Evolutionary conservation across 2,888 invertebrate genomes (phyloP), one percentile per base, ranked within the genome.

Genomic region (Amphiduros pacificus): DNA sequence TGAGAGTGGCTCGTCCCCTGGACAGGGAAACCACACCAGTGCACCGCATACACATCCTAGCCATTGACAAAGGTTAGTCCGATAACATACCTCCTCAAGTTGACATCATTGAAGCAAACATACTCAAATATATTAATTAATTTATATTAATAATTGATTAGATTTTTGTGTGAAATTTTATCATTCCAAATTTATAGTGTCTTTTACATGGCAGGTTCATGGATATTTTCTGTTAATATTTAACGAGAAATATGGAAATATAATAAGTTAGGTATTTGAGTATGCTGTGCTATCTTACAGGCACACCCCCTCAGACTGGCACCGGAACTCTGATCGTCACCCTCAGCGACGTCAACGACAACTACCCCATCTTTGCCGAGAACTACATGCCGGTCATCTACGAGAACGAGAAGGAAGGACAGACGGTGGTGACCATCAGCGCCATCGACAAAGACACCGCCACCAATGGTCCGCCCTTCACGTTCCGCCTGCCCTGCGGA

Each of bases 311-410:
- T 22, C 70, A 72, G 63, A 76, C 74, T 83, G 88, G 96, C 6
- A 95, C 95, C 63, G 96, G 95, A 57, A 95, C 95, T 67, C 93
- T 96, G 51, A 94, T 93, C 48, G 94, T 97, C 85, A 87, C 91
- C 78, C 86, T 99, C 65, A 88, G 93, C 66, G 98, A 98, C 82
- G 93, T 96, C 51, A 98, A 98, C 85, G 97, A 98, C 87, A 97
- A 97, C 86, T 93, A 93, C 82, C 97, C 97, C 4, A 91, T 91
- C 77, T 96, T 97, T 83, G 93, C 72, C 1, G 58, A 74, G 36
- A 69, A 73, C 32, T 96, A 27, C 62, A 57, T 57, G 2, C 72
- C 72, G 6, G 62, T 73, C 11, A 50, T 74, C 50, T 64, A 63
- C 55, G 74, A 74, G 55, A 71, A 73, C 59, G 55, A 58, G 44